Conservation (phyloP, 2,888 invertebrate genomes). For the Protophormia terraenovae region DNA sequence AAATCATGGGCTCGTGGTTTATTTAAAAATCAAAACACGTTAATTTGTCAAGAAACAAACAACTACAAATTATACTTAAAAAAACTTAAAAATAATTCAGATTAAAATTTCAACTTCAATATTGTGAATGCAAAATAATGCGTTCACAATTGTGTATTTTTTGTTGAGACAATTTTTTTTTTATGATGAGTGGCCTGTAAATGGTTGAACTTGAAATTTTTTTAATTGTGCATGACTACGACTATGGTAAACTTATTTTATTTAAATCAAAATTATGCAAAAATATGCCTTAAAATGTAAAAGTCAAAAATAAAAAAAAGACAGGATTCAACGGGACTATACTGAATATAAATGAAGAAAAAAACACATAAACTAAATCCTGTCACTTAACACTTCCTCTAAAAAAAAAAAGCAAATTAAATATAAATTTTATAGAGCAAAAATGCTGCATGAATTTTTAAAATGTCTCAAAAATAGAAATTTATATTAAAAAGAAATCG, state of each 20-base stretch:
- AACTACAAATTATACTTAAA: background rate
- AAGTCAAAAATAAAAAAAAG: too few relatives aligned
- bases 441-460: background rate
- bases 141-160: constrained; percentile 43
- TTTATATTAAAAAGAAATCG: too few relatives aligned
- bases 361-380: constrained; percentile 32
- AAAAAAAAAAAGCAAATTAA: background rate
- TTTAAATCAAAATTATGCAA: constrained; percentile 9
- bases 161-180: background rate
- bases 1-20: constrained; percentile 46
- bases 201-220: constrained; percentile 62
- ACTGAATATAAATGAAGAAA: constrained; percentile 6
- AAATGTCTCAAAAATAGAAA: too few relatives aligned
- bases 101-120: constrained; percentile 46
- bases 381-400: constrained; percentile 30
- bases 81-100: constrained; percentile 23
- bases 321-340: constrained; percentile 1
- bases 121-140: constrained; percentile 63
- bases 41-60: constrained; percentile 11
- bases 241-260: background rate
- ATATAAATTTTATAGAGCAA: background rate
- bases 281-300: background rate
- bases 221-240: background rate
- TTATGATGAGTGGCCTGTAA: constrained; percentile 51
- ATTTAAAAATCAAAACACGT: constrained; percentile 57